Percentiles rank a stretch among this genome's conserved stretches.
Conservation (phyloP, 2,113 vertebrate species). For the Nibea coibor region DNA sequence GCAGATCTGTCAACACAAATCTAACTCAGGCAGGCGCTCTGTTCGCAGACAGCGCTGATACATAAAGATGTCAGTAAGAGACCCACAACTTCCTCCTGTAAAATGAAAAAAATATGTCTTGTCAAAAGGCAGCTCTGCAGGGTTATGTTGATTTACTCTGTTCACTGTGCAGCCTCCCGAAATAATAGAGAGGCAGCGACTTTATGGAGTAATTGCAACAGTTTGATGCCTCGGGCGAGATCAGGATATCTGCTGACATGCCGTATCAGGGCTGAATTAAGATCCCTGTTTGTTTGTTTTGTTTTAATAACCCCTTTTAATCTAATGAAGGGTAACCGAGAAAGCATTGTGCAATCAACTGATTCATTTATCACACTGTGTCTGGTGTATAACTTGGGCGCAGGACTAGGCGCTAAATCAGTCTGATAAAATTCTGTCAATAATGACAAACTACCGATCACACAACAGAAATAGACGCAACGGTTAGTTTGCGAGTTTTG, state of each 20-base stretch:
- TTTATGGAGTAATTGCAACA: conserved; percentile 57
- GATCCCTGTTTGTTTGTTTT: background rate
- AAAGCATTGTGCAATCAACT: conserved; percentile 16
- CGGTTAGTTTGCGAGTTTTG: no score
- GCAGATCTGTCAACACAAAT: conserved; percentile 63
- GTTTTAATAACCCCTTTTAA: conserved; percentile 34
- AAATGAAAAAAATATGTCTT: conserved; percentile 49
- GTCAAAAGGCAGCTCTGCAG: conserved; percentile 59
- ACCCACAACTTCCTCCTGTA: conserved; percentile 55
- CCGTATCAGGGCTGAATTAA: conserved; percentile 37
- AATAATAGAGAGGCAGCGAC: conserved; percentile 56
- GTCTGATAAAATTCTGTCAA: no score
- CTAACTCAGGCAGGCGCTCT: conserved; percentile 47
- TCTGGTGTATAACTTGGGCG: background rate
- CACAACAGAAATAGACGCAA: no score
- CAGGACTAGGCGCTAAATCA: background rate
- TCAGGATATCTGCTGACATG: conserved; percentile 42
- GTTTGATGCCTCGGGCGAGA: conserved; percentile 41
- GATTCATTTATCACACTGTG: conserved; percentile 16
- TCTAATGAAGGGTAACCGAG: background rate
- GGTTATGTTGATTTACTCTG: conserved; percentile 63
- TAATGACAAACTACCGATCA: no score
- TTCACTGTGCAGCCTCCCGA: conserved; percentile 43
- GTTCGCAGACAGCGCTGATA: conserved; percentile 44
- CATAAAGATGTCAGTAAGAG: conserved; percentile 52